These are phyloP conservation scores for Meteorus colon DNA, from an alignment of 2,888 invertebrate species.

Conservation along the genomic window DNA sequence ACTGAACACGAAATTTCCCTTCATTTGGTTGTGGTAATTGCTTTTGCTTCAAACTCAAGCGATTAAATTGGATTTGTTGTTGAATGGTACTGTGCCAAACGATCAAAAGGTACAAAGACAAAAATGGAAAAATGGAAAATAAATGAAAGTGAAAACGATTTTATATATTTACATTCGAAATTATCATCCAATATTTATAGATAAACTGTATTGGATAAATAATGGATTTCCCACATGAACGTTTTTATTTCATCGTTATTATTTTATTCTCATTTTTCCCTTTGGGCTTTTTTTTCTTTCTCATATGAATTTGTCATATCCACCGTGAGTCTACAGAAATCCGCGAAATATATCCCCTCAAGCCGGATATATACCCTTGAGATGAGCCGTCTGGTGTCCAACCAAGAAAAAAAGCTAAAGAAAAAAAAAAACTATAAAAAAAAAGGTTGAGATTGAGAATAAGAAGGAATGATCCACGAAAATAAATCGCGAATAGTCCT, in stretches of 20 bases:
- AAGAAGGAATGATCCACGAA: slow-evolving; percentile 35
- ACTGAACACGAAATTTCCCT: slow-evolving; percentile 20
- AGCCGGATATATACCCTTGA: not conserved
- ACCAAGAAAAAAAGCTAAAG: not conserved
- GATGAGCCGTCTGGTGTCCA: slow-evolving; percentile 8
- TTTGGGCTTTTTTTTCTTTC: not conserved
- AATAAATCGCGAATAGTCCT: slow-evolving; percentile 41
- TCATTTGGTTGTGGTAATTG: not conserved
- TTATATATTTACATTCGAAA: slow-evolving; percentile 1
- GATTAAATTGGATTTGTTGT: slow-evolving; percentile 22
- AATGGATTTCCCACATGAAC: slow-evolving; percentile 20
- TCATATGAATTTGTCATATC: slow-evolving; percentile 21
- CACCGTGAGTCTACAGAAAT: not conserved
- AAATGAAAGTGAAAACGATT: not conserved
- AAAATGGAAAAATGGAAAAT: not conserved
- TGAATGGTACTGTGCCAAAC: not conserved
- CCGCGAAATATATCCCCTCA: not conserved
- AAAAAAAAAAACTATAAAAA: slow-evolving; percentile 13
- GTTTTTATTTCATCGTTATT: not conserved
- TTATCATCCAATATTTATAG: slow-evolving; percentile 38
- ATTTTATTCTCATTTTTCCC: not conserved
- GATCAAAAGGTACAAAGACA: not conserved
- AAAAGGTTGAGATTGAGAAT: slow-evolving; percentile 10
- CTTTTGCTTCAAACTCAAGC: not conserved
- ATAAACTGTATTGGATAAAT: slow-evolving; percentile 25